phyloP scores from a whole-genome alignment of 2,113 vertebrate species.

The Pampusana beccarii region DNA sequence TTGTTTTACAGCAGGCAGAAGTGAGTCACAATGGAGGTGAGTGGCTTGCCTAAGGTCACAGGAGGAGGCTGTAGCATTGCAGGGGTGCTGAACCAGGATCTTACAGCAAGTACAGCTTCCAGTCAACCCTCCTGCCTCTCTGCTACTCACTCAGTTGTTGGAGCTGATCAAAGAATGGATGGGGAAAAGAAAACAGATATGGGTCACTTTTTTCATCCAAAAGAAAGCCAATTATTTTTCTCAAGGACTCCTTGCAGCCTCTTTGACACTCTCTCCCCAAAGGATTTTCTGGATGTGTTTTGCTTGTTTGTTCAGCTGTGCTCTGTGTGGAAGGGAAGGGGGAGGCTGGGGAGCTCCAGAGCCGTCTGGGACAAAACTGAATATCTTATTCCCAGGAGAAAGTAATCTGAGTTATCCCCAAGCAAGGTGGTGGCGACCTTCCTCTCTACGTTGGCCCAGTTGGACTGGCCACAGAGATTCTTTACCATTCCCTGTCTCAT shows the following conservation, averaged over 20 bases:
- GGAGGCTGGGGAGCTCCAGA: neutral
- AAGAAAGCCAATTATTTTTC: conserved; percentile 55
- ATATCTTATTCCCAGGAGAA: neutral
- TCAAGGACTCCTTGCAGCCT: conserved; percentile 14
- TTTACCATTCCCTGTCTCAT: neutral
- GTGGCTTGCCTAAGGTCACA: conserved; percentile 20
- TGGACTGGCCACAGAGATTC: neutral
- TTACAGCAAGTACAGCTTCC: neutral
- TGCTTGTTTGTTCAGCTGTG: conserved; percentile 1
- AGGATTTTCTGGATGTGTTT: conserved; percentile 36
- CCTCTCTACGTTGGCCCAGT: neutral
- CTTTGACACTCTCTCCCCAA: conserved; percentile 26
- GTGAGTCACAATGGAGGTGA: accelerated
- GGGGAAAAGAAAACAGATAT: neutral
- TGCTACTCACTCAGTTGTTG: neutral
- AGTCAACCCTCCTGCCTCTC: neutral
- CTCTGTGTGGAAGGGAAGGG: neutral
- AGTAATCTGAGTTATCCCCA: neutral
- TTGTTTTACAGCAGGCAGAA: neutral
- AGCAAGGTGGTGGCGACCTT: conserved; percentile 19
- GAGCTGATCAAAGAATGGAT: conserved; percentile 27
- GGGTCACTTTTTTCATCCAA: neutral
- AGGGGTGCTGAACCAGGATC: conserved; percentile 3
- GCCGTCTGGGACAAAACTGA: neutral
- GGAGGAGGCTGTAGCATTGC: neutral